Conservation (phyloP, 2,888 invertebrate species). For the Eucera pruinosa region DNA sequence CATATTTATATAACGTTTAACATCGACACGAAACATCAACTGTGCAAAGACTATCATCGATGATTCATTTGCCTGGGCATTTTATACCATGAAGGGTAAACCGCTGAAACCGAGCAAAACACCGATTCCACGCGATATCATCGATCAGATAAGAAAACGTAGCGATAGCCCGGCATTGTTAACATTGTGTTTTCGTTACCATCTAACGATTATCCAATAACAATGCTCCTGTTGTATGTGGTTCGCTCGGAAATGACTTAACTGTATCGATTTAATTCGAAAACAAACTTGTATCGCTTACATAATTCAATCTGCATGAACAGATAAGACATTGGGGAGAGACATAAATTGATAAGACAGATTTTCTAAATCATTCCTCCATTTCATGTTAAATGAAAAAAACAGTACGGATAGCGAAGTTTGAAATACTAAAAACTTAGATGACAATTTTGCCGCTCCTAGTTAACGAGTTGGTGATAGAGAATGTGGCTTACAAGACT, state of each 20-base stretch:
- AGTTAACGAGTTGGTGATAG: background rate
- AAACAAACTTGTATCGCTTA: conserved; percentile 26
- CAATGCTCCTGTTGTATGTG: conserved; percentile 21
- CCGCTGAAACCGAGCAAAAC: conserved; percentile 36
- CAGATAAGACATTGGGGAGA: background rate
- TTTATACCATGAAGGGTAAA: conserved; percentile 5
- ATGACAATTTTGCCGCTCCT: too few relatives aligned
- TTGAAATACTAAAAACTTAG: too few relatives aligned
- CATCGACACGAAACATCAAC: conserved; percentile 6
- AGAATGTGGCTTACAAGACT: background rate
- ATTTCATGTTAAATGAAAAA: background rate
- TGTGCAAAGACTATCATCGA: conserved; percentile 5
- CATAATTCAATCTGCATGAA: conserved; percentile 4
- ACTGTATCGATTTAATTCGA: conserved; percentile 10
- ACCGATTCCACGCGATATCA: conserved; percentile 22
- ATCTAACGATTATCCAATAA: conserved; percentile 33
- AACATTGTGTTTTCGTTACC: conserved; percentile 34
- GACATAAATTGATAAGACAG: background rate
- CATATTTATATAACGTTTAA: conserved; percentile 4
- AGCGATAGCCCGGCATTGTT: conserved; percentile 24
- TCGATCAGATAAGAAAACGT: conserved; percentile 44
- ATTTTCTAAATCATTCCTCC: background rate
- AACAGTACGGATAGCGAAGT: too few relatives aligned
- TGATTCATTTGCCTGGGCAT: conserved; percentile 41
- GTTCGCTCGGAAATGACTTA: background rate